phyloP scores from a whole-genome alignment of 2,113 vertebrate species.

The Peromyscus californicus region DNA sequence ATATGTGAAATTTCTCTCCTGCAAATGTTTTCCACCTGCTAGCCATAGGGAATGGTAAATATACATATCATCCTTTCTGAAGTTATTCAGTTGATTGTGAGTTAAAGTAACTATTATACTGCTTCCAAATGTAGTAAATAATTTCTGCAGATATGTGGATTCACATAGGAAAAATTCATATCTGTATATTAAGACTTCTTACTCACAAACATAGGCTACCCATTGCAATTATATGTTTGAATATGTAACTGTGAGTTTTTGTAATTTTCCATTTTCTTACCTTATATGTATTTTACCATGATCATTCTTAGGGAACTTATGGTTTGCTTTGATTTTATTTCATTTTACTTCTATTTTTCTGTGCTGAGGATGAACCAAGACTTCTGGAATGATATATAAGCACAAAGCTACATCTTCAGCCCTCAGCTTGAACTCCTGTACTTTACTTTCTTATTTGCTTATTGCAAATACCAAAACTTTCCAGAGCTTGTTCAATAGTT shows the following conservation, averaged over 20 bases:
- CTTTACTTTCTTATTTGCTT: neutral
- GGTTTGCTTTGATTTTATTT: slow-evolving; percentile 2
- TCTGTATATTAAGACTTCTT: neutral
- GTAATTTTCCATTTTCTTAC: neutral
- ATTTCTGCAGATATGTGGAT: neutral
- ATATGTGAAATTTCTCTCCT: neutral
- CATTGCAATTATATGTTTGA: neutral
- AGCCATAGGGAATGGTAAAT: neutral
- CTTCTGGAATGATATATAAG: neutral
- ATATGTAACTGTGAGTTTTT: neutral
- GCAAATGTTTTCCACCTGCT: neutral
- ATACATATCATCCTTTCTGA: neutral
- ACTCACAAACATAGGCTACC: neutral
- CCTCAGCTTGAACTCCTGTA: neutral
- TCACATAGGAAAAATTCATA: neutral
- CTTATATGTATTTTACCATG: neutral
- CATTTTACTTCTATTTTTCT: neutral
- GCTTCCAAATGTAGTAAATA: neutral
- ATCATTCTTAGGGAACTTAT: neutral
- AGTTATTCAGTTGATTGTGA: neutral
- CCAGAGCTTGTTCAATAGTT: neutral
- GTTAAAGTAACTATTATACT: neutral
- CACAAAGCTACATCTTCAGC: neutral
- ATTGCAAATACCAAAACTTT: neutral
- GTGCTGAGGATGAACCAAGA: neutral